Percentiles rank a stretch among this genome's conserved stretches.
Evolutionary conservation across 37 sponge, comb jelly and placozoan species (phyloP).

Genomic region (Hexactinellida sp.): DNA sequence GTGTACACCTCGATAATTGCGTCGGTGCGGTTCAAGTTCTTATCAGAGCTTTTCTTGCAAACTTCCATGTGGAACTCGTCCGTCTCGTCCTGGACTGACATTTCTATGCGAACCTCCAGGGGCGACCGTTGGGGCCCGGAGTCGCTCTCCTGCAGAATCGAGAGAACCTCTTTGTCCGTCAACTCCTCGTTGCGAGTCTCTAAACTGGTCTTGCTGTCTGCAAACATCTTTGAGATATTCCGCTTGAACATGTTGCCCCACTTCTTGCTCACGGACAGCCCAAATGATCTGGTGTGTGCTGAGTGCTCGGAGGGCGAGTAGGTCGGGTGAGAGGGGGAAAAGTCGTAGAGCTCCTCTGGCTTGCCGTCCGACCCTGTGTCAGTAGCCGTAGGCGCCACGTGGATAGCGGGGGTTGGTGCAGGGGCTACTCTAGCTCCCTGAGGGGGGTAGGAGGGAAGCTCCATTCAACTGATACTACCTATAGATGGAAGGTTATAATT

Average conservation of each 20-base stretch:
- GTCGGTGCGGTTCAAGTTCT: conserved; percentile 18
- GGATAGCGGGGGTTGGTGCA: too few relatives aligned
- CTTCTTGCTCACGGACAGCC: not conserved
- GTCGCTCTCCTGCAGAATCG: not conserved
- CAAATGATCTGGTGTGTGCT: not conserved
- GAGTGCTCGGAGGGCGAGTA: not conserved
- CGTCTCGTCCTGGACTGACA: conserved; percentile 6
- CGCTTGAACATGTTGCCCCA: not conserved
- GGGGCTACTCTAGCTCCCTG: too few relatives aligned
- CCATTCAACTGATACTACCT: too few relatives aligned
- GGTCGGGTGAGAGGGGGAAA: not conserved
- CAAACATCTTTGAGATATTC: not conserved
- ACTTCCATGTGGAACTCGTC: conserved; percentile 22
- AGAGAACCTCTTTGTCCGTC: not conserved
- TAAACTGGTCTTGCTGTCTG: not conserved
- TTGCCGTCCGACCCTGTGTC: too few relatives aligned
- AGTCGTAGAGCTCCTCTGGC: too few relatives aligned
- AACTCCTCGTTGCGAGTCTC: not conserved
- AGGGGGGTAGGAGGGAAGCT: too few relatives aligned
- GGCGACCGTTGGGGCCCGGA: not conserved
- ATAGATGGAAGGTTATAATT: too few relatives aligned
- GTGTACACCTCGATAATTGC: conserved; percentile 41
- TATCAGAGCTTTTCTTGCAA: conserved; percentile 20
- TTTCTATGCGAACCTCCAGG: conserved; percentile 19
- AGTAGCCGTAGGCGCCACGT: too few relatives aligned